Conservation (phyloP, 53 echinoderm and acorn worm species). For the Zoroaster sp. region DNA sequence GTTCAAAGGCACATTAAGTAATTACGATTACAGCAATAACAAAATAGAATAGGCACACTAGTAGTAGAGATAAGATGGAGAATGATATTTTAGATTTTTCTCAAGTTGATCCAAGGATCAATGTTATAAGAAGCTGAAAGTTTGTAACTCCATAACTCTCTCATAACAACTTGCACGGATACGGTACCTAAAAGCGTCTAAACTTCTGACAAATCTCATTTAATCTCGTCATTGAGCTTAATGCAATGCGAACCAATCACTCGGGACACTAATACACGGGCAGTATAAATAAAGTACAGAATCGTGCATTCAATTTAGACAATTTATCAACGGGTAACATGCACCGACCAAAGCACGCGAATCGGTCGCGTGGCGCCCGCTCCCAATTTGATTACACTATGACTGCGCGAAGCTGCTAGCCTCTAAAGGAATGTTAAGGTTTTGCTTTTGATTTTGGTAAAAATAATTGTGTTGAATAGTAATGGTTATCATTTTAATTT, state of each 20-base stretch:
- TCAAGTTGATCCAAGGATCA: too few relatives aligned
- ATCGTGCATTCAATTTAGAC: constrained; percentile 19
- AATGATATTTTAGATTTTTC: too few relatives aligned
- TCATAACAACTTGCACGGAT: neutral
- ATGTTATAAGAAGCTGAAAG: neutral
- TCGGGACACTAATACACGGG: neutral
- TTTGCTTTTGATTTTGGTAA: neutral
- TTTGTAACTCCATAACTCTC: neutral
- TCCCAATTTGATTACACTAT: constrained; percentile 8
- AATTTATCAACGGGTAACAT: neutral
- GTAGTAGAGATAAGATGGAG: too few relatives aligned
- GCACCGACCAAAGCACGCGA: neutral
- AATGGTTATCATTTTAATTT: neutral
- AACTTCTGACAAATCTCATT: neutral
- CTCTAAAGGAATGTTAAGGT: neutral
- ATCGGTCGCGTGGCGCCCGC: constrained; percentile 28
- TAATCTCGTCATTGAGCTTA: neutral
- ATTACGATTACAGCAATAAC: too few relatives aligned
- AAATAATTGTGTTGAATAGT: constrained; percentile 15
- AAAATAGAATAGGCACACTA: too few relatives aligned
- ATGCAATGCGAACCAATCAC: neutral
- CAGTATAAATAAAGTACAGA: neutral
- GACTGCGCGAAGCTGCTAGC: neutral
- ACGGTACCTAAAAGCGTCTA: neutral
- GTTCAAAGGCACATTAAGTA: too few relatives aligned